These are phyloP conservation scores for Cerastoderma edule DNA, from an alignment of 2,888 invertebrate genomes.

Conservation along the genomic window DNA sequence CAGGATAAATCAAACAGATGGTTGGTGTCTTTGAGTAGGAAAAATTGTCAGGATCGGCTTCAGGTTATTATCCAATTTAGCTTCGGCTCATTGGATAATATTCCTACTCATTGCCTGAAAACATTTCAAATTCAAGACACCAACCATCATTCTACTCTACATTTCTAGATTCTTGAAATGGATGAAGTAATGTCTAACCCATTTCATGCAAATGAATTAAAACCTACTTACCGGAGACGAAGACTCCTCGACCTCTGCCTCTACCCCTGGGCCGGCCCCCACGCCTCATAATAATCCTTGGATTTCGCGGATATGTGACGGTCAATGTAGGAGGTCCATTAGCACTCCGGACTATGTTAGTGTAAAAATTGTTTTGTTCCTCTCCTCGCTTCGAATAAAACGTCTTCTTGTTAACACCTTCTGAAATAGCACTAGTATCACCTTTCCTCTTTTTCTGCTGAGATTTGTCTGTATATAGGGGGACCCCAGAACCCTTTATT, in stretches of 20 bases:
- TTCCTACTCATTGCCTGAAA: too few relatives aligned
- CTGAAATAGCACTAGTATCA: constrained; percentile 14
- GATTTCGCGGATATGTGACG: constrained; percentile 1
- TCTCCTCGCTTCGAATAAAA: constrained; percentile 47
- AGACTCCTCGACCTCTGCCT: constrained; percentile 50
- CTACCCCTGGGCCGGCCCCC: constrained; percentile 42
- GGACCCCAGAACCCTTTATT: constrained; percentile 16
- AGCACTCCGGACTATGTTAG: constrained; percentile 38
- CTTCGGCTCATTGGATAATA: too few relatives aligned
- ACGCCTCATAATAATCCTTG: constrained; percentile 27
- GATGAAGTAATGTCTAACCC: background rate
- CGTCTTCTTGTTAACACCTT: constrained; percentile 33
- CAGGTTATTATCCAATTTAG: too few relatives aligned
- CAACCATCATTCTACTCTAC: too few relatives aligned
- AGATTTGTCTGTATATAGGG: constrained; percentile 24
- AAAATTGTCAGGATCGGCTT: too few relatives aligned
- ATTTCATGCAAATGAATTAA: background rate
- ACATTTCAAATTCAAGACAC: too few relatives aligned
- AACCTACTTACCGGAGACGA: constrained; percentile 41
- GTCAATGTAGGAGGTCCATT: constrained; percentile 21
- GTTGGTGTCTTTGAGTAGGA: too few relatives aligned
- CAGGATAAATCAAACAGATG: too few relatives aligned
- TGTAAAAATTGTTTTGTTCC: constrained; percentile 52
- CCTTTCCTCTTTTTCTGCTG: constrained; percentile 52
- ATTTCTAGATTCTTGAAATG: too few relatives aligned